Conservation (phyloP, 2,888 invertebrate species). For the Acanthosepion esculentum region DNA sequence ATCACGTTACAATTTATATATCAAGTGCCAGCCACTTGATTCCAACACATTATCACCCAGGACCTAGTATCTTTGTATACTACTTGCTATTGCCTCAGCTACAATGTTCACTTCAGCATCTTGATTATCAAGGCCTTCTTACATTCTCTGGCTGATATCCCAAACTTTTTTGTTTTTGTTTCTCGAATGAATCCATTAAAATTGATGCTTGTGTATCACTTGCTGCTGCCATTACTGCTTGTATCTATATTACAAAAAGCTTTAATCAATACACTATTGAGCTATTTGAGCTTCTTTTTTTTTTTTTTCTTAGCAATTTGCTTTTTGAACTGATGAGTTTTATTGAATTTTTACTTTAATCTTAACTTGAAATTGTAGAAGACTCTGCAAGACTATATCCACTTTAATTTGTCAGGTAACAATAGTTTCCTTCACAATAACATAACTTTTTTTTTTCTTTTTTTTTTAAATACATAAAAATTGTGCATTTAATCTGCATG, state of each 20-base stretch:
- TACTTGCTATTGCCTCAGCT: neutral
- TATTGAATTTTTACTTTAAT: neutral
- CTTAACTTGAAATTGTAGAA: neutral
- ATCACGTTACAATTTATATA: neutral
- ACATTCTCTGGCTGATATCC: neutral
- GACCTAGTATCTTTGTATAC: neutral
- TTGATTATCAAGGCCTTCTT: neutral
- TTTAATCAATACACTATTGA: neutral
- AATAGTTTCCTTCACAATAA: neutral
- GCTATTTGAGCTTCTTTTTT: neutral
- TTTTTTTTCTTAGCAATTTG: neutral
- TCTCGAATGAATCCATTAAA: neutral
- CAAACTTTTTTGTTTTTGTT: neutral
- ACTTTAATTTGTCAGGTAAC: neutral
- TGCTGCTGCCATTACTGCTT: neutral
- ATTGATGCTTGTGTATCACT: neutral
- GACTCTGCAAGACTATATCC: neutral
- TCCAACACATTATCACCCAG: neutral
- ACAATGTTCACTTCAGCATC: neutral
- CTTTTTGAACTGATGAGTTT: neutral
- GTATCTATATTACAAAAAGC: neutral
- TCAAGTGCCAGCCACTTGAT: constrained; percentile 18
- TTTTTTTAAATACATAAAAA: too few species aligned
- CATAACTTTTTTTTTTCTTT: neutral
- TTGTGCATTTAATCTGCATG: too few species aligned